Conservation (phyloP, 2,888 invertebrate species). For the Drosophila maculinotata region DNA sequence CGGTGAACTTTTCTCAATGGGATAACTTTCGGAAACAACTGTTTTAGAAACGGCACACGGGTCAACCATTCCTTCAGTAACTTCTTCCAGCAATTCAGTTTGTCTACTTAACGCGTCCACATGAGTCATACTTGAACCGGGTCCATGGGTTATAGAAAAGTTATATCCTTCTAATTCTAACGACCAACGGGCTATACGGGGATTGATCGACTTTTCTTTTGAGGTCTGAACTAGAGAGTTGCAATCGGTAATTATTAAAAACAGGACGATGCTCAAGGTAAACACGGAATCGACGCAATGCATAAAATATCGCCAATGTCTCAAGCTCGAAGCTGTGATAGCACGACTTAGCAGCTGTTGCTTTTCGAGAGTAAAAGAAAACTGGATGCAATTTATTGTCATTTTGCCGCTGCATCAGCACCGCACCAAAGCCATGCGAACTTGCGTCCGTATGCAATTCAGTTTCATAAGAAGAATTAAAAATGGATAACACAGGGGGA, state of each 20-base stretch:
- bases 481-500: background rate
- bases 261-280: too few species aligned
- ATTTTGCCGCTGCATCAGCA: background rate
- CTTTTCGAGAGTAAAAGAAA: background rate
- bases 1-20: background rate
- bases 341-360: background rate
- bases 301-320: too few species aligned
- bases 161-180: too few species aligned
- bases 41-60: background rate
- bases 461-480: background rate
- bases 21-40: background rate
- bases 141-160: too few species aligned
- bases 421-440: too few species aligned
- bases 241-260: too few species aligned
- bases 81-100: background rate
- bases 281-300: background rate
- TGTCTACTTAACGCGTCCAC: background rate
- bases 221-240: too few species aligned
- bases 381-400: background rate
- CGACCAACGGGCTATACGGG: too few species aligned
- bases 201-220: too few species aligned
- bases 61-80: background rate
- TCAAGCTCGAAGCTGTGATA: background rate
- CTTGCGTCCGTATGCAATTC: too few species aligned
- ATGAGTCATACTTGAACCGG: too few species aligned